Conservation (phyloP, 1,140 invertebrate species). For the Ridgeia piscesae region DNA sequence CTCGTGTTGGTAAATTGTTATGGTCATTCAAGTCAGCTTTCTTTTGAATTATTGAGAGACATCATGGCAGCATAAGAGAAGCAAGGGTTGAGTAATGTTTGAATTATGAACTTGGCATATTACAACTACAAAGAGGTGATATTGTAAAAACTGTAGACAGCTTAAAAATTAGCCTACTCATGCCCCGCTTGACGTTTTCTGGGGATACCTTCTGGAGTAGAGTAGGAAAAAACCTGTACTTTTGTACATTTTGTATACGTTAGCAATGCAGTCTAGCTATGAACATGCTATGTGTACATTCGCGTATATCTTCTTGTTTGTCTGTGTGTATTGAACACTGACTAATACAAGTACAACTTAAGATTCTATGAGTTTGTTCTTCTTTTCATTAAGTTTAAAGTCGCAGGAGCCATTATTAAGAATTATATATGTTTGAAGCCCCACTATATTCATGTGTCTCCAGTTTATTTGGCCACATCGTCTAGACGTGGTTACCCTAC, state of each 20-base stretch:
- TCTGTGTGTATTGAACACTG: background rate
- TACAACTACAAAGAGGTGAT: background rate
- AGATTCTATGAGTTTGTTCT: background rate
- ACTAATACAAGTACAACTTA: conserved; percentile 6
- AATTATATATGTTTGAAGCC: background rate
- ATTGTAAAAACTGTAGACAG: background rate
- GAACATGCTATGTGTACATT: background rate
- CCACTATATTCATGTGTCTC: background rate
- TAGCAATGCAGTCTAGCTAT: conserved; percentile 1
- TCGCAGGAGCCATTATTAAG: background rate
- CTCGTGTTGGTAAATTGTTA: background rate
- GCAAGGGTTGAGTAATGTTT: background rate
- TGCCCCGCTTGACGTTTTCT: background rate
- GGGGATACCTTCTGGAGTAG: background rate
- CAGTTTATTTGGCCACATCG: background rate
- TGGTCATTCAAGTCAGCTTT: background rate
- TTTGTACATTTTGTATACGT: background rate
- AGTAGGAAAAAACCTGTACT: background rate
- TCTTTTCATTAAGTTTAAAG: background rate
- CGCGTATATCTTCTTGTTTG: background rate
- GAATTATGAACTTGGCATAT: background rate
- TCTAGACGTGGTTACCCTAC: background rate
- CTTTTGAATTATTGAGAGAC: background rate
- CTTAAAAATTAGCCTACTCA: background rate
- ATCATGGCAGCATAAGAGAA: background rate